Evolutionary conservation across 2,797 vertebrate species (phyloP).

Genomic region (Avahi laniger): DNA sequence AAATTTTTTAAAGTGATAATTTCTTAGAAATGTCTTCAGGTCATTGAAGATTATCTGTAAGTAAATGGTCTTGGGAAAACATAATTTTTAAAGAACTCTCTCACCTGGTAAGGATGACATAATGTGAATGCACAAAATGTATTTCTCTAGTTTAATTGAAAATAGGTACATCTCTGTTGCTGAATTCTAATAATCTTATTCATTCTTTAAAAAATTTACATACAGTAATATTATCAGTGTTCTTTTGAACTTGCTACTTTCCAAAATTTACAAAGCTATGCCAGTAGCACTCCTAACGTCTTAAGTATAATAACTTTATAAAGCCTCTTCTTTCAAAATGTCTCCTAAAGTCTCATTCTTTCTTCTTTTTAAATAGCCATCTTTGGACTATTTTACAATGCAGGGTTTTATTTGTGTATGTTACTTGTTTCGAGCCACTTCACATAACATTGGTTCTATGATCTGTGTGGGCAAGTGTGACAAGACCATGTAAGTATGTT

Average conservation of each 20-base stretch:
- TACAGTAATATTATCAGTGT: not conserved
- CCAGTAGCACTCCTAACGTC: not conserved
- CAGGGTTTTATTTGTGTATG: not conserved
- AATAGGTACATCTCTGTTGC: not conserved
- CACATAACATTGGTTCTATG: not conserved
- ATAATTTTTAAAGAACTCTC: not conserved
- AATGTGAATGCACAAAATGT: not conserved
- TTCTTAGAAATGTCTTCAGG: conserved; percentile 25
- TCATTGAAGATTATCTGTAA: not conserved
- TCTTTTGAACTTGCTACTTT: conserved; percentile 5
- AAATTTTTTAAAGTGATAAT: not conserved
- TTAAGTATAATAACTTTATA: not conserved
- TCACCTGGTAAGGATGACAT: not conserved
- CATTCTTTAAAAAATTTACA: not conserved
- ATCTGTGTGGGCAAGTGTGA: not conserved
- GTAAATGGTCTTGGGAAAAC: not conserved
- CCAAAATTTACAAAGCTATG: not conserved
- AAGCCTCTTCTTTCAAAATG: not conserved
- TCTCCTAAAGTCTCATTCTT: not conserved
- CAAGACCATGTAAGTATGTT: no score
- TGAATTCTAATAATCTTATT: not conserved
- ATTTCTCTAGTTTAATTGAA: not conserved
- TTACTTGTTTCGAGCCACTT: not conserved
- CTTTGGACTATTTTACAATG: not conserved
- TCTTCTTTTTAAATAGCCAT: conserved; percentile 9